These are phyloP conservation scores for Buceros bicornis DNA, from an alignment of 2,797 vertebrate genomes.

Conservation along the genomic window DNA sequence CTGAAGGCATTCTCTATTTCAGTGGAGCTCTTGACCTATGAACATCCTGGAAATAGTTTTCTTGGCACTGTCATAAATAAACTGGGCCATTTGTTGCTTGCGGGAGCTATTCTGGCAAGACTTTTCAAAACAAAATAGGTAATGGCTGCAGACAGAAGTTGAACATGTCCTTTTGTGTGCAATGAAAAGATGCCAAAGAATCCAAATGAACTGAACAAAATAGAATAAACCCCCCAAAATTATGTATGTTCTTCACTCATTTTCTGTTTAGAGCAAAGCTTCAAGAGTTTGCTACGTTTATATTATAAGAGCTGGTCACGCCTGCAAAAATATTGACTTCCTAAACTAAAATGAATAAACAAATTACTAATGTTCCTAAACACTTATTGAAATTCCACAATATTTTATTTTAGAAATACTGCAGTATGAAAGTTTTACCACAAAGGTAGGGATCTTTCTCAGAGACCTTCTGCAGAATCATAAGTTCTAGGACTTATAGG, in stretches of 20 bases:
- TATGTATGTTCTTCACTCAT: neutral
- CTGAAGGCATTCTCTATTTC: constrained; percentile 22
- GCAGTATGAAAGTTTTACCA: neutral
- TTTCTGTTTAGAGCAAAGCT: neutral
- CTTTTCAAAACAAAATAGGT: constrained; percentile 9
- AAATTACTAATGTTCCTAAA: neutral
- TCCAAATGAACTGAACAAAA: neutral
- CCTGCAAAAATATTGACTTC: neutral
- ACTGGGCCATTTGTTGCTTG: constrained; percentile 15
- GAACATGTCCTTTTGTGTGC: neutral
- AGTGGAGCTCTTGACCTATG: constrained; percentile 50
- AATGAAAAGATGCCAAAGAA: neutral
- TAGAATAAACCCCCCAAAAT: neutral
- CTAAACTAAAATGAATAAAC: neutral
- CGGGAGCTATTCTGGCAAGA: neutral
- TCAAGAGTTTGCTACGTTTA: neutral
- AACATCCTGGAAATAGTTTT: constrained; percentile 47
- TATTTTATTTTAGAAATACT: neutral
- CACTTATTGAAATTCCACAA: neutral
- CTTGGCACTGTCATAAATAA: constrained; percentile 60
- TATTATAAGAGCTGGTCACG: neutral
- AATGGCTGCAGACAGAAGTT: neutral
- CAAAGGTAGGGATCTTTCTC: neutral
- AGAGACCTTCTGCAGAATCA: neutral
- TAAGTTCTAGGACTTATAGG: neutral